Conservation (phyloP, 2,113 vertebrate species). For the Pimephales promelas region DNA sequence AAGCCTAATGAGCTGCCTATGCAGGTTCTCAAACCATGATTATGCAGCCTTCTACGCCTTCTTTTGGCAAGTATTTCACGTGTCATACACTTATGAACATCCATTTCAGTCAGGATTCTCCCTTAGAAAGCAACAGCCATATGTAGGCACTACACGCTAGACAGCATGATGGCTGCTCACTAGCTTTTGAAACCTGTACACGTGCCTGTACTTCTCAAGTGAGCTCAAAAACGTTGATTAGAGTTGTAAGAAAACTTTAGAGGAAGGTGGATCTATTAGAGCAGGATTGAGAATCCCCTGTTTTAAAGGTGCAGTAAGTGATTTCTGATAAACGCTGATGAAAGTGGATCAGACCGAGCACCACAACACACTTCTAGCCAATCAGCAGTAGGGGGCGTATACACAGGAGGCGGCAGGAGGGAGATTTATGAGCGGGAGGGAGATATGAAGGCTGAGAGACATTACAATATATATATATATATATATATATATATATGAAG, state of each 20-base stretch:
- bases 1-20: constrained; percentile 3
- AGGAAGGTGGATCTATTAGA: background rate
- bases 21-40: background rate
- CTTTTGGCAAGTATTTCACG: background rate
- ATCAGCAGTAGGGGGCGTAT: too few relatives aligned
- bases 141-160: background rate
- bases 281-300: background rate
- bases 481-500: too few relatives aligned
- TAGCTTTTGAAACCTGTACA: background rate
- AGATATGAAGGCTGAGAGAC: too few relatives aligned
- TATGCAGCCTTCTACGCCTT: background rate
- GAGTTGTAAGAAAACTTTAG: background rate
- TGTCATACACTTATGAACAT: background rate
- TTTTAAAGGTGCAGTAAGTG: background rate
- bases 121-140: background rate
- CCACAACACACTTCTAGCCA: too few relatives aligned
- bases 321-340: too few relatives aligned
- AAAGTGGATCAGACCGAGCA: too few relatives aligned
- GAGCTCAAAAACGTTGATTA: background rate
- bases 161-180: background rate
- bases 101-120: background rate
- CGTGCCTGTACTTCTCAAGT: background rate
- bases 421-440: too few relatives aligned
- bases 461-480: too few relatives aligned
- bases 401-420: too few relatives aligned